Conservation (phyloP, 2,113 vertebrate genomes). For the Pelodiscus sinensis region DNA sequence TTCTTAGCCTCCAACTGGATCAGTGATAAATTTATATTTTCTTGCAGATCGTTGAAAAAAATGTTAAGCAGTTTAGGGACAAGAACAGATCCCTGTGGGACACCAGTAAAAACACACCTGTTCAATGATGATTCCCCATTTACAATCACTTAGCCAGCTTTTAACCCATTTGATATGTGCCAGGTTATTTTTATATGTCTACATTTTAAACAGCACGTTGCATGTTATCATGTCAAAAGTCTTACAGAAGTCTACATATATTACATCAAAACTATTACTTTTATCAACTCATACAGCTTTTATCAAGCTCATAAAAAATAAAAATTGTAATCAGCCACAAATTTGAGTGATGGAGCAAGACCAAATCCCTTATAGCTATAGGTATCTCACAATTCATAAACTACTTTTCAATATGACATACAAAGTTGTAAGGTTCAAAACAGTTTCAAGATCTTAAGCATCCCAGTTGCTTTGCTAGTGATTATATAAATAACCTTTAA, state of each 20-base stretch:
- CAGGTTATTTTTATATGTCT: neutral
- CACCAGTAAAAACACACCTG: too few species aligned
- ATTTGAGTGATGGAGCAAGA: neutral
- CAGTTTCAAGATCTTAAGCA: slow-evolving; percentile 46
- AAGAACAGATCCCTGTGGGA: too few species aligned
- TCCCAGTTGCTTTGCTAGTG: slow-evolving; percentile 31
- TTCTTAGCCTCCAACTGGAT: too few species aligned
- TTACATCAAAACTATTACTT: neutral
- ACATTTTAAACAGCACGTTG: neutral
- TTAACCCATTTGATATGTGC: too few species aligned
- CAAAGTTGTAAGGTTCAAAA: neutral
- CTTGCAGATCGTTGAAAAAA: too few species aligned
- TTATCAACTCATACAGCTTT: neutral
- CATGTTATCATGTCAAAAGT: neutral
- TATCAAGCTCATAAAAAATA: neutral
- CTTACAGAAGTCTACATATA: neutral
- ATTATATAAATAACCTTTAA: slow-evolving; percentile 74
- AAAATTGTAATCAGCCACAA: neutral
- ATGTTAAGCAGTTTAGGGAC: too few species aligned
- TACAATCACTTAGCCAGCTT: too few species aligned
- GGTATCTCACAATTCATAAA: neutral
- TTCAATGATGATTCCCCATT: too few species aligned
- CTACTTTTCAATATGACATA: neutral
- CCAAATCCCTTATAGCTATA: neutral
- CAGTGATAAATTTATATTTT: too few species aligned